Conservation (phyloP, 1,140 invertebrate genomes). For the Grapholita molesta region DNA sequence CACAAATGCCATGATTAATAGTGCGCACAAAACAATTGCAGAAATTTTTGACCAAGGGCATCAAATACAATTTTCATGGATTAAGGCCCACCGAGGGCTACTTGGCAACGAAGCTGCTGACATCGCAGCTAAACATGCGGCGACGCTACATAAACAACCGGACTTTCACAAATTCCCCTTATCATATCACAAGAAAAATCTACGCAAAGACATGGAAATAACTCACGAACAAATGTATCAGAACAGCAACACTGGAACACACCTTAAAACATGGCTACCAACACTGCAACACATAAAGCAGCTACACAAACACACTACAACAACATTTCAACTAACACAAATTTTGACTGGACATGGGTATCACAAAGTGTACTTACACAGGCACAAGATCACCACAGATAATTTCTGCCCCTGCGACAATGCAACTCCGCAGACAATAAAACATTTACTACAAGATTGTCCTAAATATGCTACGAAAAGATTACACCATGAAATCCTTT, state of each 20-base stretch:
- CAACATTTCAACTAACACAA: constrained; percentile 19
- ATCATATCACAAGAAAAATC: not conserved
- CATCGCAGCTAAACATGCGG: constrained; percentile 13
- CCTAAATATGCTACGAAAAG: not conserved
- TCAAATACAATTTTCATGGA: not conserved
- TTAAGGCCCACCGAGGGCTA: constrained; percentile 21
- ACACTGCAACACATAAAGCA: not conserved
- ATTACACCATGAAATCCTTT: not conserved
- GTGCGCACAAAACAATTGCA: not conserved
- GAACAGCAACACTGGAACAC: not conserved
- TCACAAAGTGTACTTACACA: constrained; percentile 22
- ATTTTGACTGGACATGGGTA: constrained; percentile 23
- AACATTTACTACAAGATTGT: constrained; percentile 20
- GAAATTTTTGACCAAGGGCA: not conserved
- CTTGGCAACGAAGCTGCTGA: constrained; percentile 25
- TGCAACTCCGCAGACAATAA: not conserved
- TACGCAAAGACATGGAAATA: not conserved
- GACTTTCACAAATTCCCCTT: constrained; percentile 14
- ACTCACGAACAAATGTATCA: not conserved
- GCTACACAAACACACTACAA: not conserved
- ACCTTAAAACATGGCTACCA: not conserved
- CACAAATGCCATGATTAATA: not conserved
- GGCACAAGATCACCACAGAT: constrained; percentile 21
- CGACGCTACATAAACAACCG: not conserved
- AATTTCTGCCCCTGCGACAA: constrained; percentile 23